Conservation (phyloP, 1,140 invertebrate genomes). For the Adelges cooleyi region DNA sequence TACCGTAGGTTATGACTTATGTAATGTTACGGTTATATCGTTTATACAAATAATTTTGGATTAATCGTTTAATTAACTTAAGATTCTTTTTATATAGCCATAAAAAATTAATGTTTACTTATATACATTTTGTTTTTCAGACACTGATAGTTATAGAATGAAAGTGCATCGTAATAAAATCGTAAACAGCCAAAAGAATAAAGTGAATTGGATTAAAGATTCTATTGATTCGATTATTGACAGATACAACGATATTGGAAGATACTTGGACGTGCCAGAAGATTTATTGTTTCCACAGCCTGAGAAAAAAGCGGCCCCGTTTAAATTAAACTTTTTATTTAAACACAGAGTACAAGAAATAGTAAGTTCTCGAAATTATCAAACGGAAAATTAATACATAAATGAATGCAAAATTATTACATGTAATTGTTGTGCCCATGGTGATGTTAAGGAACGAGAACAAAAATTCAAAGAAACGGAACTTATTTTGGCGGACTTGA, state of each 20-base stretch:
- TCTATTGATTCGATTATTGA: not conserved
- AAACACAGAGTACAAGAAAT: constrained; percentile 5
- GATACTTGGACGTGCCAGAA: not conserved
- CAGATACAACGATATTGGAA: not conserved
- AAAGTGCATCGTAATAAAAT: too few relatives aligned
- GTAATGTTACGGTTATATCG: too few relatives aligned
- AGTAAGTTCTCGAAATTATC: not conserved
- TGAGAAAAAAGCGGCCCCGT: not conserved
- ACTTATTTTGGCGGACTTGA: not conserved
- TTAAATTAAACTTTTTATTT: not conserved
- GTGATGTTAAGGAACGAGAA: not conserved
- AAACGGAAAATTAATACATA: too few relatives aligned
- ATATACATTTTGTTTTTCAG: too few relatives aligned
- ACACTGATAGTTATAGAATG: too few relatives aligned
- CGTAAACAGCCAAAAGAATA: not conserved
- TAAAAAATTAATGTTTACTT: too few relatives aligned
- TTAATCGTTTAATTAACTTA: too few relatives aligned
- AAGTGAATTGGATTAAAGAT: not conserved
- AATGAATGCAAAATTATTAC: too few relatives aligned
- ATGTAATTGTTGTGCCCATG: too few relatives aligned
- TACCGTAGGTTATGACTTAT: too few relatives aligned
- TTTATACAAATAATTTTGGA: too few relatives aligned
- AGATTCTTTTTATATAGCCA: too few relatives aligned
- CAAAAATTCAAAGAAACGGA: not conserved
- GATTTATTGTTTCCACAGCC: not conserved